Evolutionary conservation across 2,113 vertebrate genomes (phyloP).

Genomic region (Phycodurus eques): DNA sequence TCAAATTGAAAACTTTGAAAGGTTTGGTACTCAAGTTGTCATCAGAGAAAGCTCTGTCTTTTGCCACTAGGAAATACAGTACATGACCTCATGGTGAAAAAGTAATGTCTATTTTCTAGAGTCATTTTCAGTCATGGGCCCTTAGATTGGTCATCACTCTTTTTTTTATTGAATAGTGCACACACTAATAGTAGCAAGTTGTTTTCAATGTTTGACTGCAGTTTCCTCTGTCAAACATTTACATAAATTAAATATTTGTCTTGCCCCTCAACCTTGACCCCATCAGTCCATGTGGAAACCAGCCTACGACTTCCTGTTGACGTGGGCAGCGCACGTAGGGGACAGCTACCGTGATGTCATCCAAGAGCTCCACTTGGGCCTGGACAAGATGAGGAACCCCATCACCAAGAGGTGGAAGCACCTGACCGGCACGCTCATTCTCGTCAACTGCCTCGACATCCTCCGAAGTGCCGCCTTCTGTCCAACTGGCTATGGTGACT

Average conservation of each 20-base stretch:
- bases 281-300: conserved; percentile 97
- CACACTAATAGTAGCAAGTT: not conserved
- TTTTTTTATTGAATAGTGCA: too few relatives aligned
- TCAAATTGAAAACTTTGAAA: too few relatives aligned
- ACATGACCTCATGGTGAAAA: too few relatives aligned
- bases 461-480: conserved; percentile 90
- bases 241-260: not conserved
- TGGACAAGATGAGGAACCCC: conserved; percentile 96
- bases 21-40: too few relatives aligned
- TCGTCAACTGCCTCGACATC: conserved; percentile 89
- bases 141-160: too few relatives aligned
- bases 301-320: conserved; percentile 92
- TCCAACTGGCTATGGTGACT: conserved; percentile 82
- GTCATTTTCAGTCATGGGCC: too few relatives aligned
- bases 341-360: conserved; percentile 96
- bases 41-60: too few relatives aligned
- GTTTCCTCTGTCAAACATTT: not conserved
- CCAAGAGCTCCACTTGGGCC: conserved; percentile 90
- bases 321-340: conserved; percentile 91
- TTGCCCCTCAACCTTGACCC: not conserved
- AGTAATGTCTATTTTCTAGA: too few relatives aligned
- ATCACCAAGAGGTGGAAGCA: conserved; percentile 97
- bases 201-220: not conserved
- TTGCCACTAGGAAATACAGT: too few relatives aligned
- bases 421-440: conserved; percentile 89